Conservation (phyloP, 1,140 invertebrate species). For the Lordiphosa collinella region DNA sequence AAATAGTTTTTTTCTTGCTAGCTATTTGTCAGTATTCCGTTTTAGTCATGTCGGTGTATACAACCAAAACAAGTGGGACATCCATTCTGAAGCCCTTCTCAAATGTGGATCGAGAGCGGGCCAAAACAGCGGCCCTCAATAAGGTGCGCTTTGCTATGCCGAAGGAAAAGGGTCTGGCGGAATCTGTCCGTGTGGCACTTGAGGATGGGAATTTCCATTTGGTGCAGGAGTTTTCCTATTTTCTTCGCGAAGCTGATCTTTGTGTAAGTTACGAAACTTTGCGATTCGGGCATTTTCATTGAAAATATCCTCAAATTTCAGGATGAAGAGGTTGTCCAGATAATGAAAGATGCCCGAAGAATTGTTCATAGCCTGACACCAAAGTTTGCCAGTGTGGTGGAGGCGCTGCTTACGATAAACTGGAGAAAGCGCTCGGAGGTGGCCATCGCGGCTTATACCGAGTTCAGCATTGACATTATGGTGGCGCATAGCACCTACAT, state of each 20-base stretch:
- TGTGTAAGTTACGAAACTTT: slow-evolving; percentile 36
- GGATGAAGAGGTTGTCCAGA: slow-evolving; percentile 82
- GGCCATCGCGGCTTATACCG: slow-evolving; percentile 81
- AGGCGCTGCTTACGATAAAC: slow-evolving; percentile 82
- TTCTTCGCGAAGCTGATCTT: slow-evolving; percentile 48
- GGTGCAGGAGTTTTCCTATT: slow-evolving; percentile 63
- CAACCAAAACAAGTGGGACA: slow-evolving; percentile 50
- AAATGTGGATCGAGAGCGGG: slow-evolving; percentile 48
- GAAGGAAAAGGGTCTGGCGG: slow-evolving; percentile 51
- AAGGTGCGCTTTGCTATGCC: slow-evolving; percentile 62
- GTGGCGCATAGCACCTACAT: slow-evolving; percentile 83
- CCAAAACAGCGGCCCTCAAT: slow-evolving; percentile 55
- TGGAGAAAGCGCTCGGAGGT: slow-evolving; percentile 81
- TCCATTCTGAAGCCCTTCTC: slow-evolving; percentile 67
- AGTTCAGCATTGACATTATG: slow-evolving; percentile 84
- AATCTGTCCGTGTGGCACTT: slow-evolving; percentile 49
- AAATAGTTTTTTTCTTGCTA: slow-evolving; percentile 10
- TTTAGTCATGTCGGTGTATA: slow-evolving; percentile 59
- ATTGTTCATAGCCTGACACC: slow-evolving; percentile 82
- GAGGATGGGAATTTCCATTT: slow-evolving; percentile 52
- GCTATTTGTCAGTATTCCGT: neutral
- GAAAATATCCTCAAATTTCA: slow-evolving; percentile 39
- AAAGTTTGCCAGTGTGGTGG: slow-evolving; percentile 82
- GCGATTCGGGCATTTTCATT: neutral
- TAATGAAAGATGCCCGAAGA: slow-evolving; percentile 81